Evolutionary conservation across 2,113 vertebrate genomes (phyloP).

Genomic region (Paramisgurnus dabryanus): DNA sequence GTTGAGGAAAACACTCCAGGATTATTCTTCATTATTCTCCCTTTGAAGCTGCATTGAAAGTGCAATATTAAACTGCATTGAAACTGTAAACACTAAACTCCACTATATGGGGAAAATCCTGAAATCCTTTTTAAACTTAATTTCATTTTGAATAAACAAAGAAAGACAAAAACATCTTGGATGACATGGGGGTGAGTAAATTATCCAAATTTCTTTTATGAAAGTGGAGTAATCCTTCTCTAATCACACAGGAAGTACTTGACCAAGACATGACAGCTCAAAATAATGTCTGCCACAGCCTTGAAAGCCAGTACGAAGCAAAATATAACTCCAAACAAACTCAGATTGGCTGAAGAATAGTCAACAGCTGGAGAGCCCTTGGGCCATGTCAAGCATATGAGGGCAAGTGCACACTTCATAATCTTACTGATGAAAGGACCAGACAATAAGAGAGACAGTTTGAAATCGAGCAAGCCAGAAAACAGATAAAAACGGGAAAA

Average conservation of each 20-base stretch:
- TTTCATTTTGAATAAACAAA: too few species aligned
- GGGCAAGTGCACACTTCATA: constrained; percentile 11
- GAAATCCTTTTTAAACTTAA: too few species aligned
- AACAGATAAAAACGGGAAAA: constrained; percentile 15
- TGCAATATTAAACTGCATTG: too few species aligned
- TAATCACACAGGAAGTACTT: not conserved
- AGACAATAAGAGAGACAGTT: not conserved
- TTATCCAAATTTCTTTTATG: too few species aligned
- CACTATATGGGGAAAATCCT: too few species aligned
- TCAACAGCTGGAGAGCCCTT: not conserved
- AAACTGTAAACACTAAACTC: too few species aligned
- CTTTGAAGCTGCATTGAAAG: too few species aligned
- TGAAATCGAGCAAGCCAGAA: not conserved
- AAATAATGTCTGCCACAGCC: not conserved
- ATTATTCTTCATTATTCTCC: too few species aligned
- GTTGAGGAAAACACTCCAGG: too few species aligned
- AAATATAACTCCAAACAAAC: constrained; percentile 4
- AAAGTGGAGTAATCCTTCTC: too few species aligned
- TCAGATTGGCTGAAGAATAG: constrained; percentile 12
- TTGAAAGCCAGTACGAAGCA: not conserved
- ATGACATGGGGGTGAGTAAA: too few species aligned
- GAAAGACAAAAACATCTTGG: too few species aligned
- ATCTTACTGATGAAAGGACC: constrained; percentile 12
- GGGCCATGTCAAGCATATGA: not conserved
- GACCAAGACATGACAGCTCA: constrained; percentile 1